phyloP scores from a whole-genome alignment of 2,113 vertebrate species.

The Artemisiospiza belli region DNA sequence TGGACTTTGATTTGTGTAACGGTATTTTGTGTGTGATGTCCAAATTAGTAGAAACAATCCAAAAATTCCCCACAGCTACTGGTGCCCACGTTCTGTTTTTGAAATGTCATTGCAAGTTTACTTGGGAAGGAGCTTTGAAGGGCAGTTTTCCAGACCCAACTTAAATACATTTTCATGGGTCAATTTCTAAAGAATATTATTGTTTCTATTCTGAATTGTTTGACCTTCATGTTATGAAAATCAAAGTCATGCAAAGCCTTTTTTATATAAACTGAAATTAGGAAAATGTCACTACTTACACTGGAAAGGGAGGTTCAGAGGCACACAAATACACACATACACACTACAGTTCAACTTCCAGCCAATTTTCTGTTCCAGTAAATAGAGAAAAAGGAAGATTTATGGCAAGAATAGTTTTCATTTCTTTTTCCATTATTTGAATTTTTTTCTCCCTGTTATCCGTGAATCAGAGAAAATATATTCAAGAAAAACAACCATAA shows the following conservation, averaged over 20 bases:
- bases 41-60: constrained; percentile 34
- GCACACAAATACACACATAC: not conserved
- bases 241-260: constrained; percentile 49
- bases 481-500: not conserved
- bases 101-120: constrained; percentile 25
- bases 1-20: constrained; percentile 45
- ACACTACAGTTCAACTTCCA: not conserved
- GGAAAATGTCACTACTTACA: constrained; percentile 41
- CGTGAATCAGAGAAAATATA: not conserved
- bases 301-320: not conserved
- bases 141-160: constrained; percentile 41
- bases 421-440: not conserved
- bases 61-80: not conserved
- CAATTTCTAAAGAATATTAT: constrained; percentile 41
- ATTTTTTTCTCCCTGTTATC: not conserved
- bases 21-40: constrained; percentile 20
- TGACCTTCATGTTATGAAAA: constrained; percentile 58
- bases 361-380: constrained; percentile 35
- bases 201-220: constrained; percentile 43
- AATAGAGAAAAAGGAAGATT: constrained; percentile 23
- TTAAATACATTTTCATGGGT: constrained; percentile 24
- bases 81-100: not conserved
- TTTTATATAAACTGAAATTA: constrained; percentile 52
- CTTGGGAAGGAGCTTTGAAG: constrained; percentile 54
- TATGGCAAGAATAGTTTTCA: constrained; percentile 27